Base-by-base conservation (phyloP, 2,888 invertebrate species). In the Netelia virgata region DNA sequence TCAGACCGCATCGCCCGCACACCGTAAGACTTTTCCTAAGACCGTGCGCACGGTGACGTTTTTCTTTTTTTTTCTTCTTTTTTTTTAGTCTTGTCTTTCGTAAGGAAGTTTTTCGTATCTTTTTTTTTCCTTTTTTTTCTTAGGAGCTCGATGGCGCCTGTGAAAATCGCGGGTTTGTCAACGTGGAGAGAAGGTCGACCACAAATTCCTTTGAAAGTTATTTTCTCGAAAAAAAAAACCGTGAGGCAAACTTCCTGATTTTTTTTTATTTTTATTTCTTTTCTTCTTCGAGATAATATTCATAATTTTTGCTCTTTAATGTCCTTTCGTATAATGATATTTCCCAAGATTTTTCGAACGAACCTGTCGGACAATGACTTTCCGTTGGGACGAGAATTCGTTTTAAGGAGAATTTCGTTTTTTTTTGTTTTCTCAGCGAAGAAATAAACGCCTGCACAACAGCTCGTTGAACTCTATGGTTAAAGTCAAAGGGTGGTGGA, bases 401-500 rank as follows among this genome's bases (percentile, higher is more conserved):
- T 28, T 28, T 5, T 5, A 28, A 47, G 14, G 14, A 14, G 1
- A 10, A 47, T 47, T 14, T 11, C 10, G 14, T 11, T 14, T 47
- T 47, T 47, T 3, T 43, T 68, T 47, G 1, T 66, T 68, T 36
- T 59, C 9, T 36, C 53, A 55, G 53, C 23, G 11, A 11, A n/a
- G 61, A 36, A 61, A 61, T 36, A 36, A 61, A 61, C 9, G 68
- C 6, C 28, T 50, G 53, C 14, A 75, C 1, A 16, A 41, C 11
- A 50, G 28, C 53, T 63, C 18, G 16, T 11, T 23, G 20, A 36
- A 36, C 41, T 75, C 55, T 53, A 75, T 36, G 36, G 66, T 20
- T 75, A 66, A 75, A 75, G 64, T 75, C 66, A 66, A 66, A 43
- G 64, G 75, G 28, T 28, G 28, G 3, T 28, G 41, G 75, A 55